Base-by-base conservation (phyloP, 1,140 invertebrate species). In the Solen grandis region DNA sequence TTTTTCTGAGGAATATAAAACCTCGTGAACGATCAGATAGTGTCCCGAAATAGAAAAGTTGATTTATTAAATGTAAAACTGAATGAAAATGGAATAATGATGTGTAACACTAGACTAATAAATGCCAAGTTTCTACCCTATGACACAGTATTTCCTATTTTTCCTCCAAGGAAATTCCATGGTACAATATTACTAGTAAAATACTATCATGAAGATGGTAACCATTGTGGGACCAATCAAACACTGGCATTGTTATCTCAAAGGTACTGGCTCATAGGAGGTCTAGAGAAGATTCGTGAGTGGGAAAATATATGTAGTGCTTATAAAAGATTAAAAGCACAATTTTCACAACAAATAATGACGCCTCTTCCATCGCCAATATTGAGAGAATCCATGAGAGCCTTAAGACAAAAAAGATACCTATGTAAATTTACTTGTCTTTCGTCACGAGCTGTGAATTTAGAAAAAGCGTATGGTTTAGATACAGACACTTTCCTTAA, bases 381-480 rank as follows among this genome's bases (percentile, higher is more conserved):
- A 70, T 52, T 54, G 13, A 31, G 54, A 50, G 33, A 25, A 54
- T 52, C 66, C 13, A 52, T 70, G 25, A 29, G 69, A 31, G 69
- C 69, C 8, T 72, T 72, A 33, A 5, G 70, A 46, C 5, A 60
- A 27, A 74, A 74, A 60, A 14, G 55, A 35, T 72, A 72, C 29
- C 25, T 72, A 22, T 57, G 69, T 36, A 4, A 57, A 36, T 72
- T 72, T 36, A 72, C 69, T 31, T 72, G 69, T 59, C 19, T 57
- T 13, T 50, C 50, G 5, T 31, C 5, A 1, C 10, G 55, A 59
- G 55, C 55, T 22, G 55, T 59, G 25, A 10, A 59, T 22, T 22
- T 59, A 29, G 55, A 59, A 59, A 29, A 13, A 29, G 55, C 55
- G 8, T 13, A 8, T 13, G 22, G 19, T 10, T 13, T 59, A 22